These are phyloP conservation scores for Oithona nana DNA, from an alignment of 2,888 invertebrate species.

Conservation along the genomic window DNA sequence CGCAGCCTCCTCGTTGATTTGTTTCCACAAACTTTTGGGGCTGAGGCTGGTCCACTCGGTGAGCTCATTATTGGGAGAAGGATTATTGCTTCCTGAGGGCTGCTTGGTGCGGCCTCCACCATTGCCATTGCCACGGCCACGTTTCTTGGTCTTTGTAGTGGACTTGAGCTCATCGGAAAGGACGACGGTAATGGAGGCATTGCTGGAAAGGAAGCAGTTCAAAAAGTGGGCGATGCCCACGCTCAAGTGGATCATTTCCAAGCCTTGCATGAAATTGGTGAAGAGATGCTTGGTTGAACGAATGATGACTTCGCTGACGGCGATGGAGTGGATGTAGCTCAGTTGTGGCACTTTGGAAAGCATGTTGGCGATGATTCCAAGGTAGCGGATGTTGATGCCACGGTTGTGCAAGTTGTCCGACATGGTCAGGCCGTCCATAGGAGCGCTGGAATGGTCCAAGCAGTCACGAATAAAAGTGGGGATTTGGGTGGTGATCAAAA, in stretches of 20 bases:
- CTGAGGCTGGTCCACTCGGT: constrained; percentile 61
- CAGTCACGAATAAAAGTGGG: constrained; percentile 67
- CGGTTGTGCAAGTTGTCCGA: constrained; percentile 82
- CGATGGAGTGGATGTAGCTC: constrained; percentile 71
- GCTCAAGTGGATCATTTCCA: constrained; percentile 16
- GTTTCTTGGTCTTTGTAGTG: not conserved
- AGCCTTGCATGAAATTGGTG: constrained; percentile 64
- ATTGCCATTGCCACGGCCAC: not conserved
- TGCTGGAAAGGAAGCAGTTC: constrained; percentile 76
- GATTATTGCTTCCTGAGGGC: not conserved
- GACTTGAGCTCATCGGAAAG: constrained; percentile 42
- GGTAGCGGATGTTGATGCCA: constrained; percentile 89
- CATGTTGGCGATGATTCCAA: constrained; percentile 72
- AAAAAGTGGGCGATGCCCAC: constrained; percentile 67
- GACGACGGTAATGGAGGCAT: constrained; percentile 27
- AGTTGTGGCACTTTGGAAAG: constrained; percentile 56
- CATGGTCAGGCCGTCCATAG: constrained; percentile 82
- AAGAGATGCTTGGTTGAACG: constrained; percentile 86
- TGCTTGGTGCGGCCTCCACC: not conserved
- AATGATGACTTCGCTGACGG: constrained; percentile 68
- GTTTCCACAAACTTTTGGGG: constrained; percentile 67
- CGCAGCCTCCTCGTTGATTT: constrained; percentile 60
- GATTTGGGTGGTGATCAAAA: constrained; percentile 77
- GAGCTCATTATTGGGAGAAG: not conserved
- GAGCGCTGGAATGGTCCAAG: constrained; percentile 72